Base-by-base conservation (phyloP, 1,140 invertebrate species). In the Cyclina sinensis region DNA sequence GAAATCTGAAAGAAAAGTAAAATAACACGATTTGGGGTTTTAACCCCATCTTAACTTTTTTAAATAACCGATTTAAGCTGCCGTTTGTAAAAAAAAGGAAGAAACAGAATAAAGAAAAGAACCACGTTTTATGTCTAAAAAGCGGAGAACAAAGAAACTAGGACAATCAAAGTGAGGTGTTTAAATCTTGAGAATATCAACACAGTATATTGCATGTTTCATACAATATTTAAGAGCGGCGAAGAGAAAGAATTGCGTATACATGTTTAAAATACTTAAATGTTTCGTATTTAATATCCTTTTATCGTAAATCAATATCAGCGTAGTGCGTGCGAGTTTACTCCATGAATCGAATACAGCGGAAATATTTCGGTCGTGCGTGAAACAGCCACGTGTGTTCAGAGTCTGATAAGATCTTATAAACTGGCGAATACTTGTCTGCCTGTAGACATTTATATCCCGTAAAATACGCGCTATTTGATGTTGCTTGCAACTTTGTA, bases 291-390 rank as follows among this genome's bases (percentile, higher is more conserved):
- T 43, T 39, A 18, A 73, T 73, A 73, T 73, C 68, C 68, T 21
- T 65, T 39, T 43, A 39, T 73, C 35, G 68, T 73, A 73, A 73
- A 73, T 73, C 68, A 73, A 73, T 73, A 73, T 39, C 68, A 24
- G 18, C 11, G 68, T 32, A 37, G 24, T 73, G 68, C 35, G 68
- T 73, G 68, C 35, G 12, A 39, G 18, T 37, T 73, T 32, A 21
- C 68, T 73, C 11, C 35, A 43, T 39, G 35, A 39, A 73, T 73
- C 68, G 21, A 39, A 37, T 43, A 73, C 68, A 37, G 68, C 68
- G 68, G 35, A 73, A 73, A 73, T 73, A 73, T 37, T 37, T 73
- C 68, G 68, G 68, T 73, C 68, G 68, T 73, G 68, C 68, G 68
- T 73, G 32, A 57, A 57, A 57, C 54, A 57, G 54, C 54, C 54